Evolutionary conservation across 2,113 vertebrate species (phyloP).

Genomic region (Oplegnathus fasciatus): DNA sequence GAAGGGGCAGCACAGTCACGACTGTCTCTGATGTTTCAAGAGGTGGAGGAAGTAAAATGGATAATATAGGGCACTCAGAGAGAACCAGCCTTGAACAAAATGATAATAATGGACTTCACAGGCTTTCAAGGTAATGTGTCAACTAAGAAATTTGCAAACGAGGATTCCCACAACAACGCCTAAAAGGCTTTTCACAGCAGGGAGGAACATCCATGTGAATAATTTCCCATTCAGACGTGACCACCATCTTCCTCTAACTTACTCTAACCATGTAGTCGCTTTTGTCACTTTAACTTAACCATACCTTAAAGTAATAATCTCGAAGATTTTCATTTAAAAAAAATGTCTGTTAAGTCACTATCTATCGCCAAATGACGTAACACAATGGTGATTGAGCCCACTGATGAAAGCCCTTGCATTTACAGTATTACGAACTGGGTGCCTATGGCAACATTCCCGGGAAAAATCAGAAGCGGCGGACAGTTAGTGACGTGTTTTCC

Average conservation of each 20-base stretch:
- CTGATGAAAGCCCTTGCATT: too few species aligned
- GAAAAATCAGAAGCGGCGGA: too few species aligned
- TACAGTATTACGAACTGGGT: too few species aligned
- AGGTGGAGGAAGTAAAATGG: slow-evolving; percentile 14
- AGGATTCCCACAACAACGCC: neutral
- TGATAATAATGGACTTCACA: slow-evolving; percentile 13
- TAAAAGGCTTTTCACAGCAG: slow-evolving; percentile 15
- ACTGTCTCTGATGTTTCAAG: slow-evolving; percentile 41
- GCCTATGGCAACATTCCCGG: too few species aligned
- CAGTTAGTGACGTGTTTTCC: too few species aligned
- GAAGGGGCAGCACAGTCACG: neutral
- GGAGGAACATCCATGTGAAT: slow-evolving; percentile 2
- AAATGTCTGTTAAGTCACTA: too few species aligned
- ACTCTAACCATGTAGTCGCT: neutral
- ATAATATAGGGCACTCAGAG: slow-evolving; percentile 32
- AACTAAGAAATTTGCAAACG: slow-evolving; percentile 16
- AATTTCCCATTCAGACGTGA: neutral
- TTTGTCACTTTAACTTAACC: neutral
- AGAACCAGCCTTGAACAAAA: slow-evolving; percentile 21
- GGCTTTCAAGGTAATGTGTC: slow-evolving; percentile 26
- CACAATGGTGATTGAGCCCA: too few species aligned
- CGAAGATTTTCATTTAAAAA: too few species aligned
- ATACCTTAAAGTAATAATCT: neutral
- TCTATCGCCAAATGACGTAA: too few species aligned
- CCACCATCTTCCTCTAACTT: neutral